A percentile compares a stretch with the other conserved stretches of the same genome.
phyloP scores from a whole-genome alignment of 1,140 invertebrate species.

The Eciton burchellii region DNA sequence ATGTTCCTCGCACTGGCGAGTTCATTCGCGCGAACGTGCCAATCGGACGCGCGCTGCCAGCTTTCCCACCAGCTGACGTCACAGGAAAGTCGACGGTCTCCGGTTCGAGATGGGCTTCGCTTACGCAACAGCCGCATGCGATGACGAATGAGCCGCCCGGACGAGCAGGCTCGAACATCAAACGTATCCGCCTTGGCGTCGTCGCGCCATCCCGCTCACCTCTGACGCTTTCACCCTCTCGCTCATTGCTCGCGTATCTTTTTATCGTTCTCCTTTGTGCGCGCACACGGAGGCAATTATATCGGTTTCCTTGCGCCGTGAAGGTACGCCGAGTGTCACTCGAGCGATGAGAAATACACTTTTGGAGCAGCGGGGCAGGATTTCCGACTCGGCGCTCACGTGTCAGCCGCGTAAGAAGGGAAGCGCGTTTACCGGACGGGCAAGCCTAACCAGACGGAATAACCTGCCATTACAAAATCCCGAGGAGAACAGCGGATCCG shows the following conservation, averaged over 20 bases:
- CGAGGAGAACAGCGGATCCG: constrained; percentile 15
- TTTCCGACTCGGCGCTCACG: constrained; percentile 39
- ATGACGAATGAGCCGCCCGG: constrained; percentile 42
- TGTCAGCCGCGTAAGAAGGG: background rate
- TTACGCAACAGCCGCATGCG: constrained; percentile 41
- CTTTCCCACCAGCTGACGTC: constrained; percentile 4
- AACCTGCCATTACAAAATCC: constrained; percentile 13
- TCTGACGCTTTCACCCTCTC: constrained; percentile 17
- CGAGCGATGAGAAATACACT: background rate
- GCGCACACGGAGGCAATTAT: constrained; percentile 59
- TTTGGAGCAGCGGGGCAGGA: constrained; percentile 22
- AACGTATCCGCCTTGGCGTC: constrained; percentile 26
- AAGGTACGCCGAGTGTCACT: too few species aligned
- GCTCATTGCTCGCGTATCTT: background rate
- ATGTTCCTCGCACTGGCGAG: background rate
- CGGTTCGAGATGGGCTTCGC: constrained; percentile 32
- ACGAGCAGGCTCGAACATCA: constrained; percentile 59
- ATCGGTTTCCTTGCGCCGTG: constrained; percentile 29
- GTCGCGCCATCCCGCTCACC: background rate
- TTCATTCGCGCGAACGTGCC: background rate
- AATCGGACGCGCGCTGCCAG: background rate
- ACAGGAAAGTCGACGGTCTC: constrained; percentile 39
- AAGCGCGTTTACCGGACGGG: background rate
- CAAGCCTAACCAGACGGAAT: constrained; percentile 41
- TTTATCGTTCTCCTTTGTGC: constrained; percentile 59